phyloP scores from a whole-genome alignment of 1,140 invertebrate species.

The Paraescarpia echinospica region DNA sequence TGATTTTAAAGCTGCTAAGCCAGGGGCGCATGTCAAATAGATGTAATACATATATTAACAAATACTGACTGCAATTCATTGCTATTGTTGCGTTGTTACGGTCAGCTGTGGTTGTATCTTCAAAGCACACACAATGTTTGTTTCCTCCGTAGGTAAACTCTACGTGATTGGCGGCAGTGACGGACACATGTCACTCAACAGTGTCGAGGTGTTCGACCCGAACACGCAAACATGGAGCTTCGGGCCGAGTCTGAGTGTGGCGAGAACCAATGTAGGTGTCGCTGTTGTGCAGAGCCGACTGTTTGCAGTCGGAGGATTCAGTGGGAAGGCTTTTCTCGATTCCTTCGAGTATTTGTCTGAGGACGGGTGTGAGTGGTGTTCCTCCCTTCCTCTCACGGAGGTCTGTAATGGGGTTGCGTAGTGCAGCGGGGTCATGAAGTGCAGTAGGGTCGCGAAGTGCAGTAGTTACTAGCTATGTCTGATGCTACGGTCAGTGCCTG shows the following conservation, averaged over 20 bases:
- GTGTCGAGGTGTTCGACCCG: constrained; percentile 84
- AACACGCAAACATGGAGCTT: constrained; percentile 75
- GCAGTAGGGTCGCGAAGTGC: neutral
- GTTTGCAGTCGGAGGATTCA: constrained; percentile 84
- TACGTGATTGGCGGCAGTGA: constrained; percentile 63
- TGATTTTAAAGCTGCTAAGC: too few relatives aligned
- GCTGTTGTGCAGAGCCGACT: constrained; percentile 66
- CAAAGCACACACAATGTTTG: neutral
- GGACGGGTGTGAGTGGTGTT: constrained; percentile 42
- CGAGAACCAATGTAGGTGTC: constrained; percentile 88
- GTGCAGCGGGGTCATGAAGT: neutral
- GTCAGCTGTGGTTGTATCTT: neutral
- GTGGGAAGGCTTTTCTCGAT: constrained; percentile 76
- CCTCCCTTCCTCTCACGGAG: constrained; percentile 33
- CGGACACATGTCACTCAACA: constrained; percentile 66
- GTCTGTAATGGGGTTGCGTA: neutral
- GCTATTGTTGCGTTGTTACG: too few relatives aligned
- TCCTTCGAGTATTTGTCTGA: constrained; percentile 59
- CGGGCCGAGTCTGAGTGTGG: constrained; percentile 82
- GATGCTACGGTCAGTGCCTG: neutral
- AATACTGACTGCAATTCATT: too few relatives aligned
- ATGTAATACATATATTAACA: too few relatives aligned
- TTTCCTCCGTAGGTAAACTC: constrained; percentile 59
- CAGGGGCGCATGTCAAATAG: too few relatives aligned
- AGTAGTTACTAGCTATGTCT: neutral